phyloP scores from a whole-genome alignment of 2,113 vertebrate genomes.

The Rhynchomys soricoides region DNA sequence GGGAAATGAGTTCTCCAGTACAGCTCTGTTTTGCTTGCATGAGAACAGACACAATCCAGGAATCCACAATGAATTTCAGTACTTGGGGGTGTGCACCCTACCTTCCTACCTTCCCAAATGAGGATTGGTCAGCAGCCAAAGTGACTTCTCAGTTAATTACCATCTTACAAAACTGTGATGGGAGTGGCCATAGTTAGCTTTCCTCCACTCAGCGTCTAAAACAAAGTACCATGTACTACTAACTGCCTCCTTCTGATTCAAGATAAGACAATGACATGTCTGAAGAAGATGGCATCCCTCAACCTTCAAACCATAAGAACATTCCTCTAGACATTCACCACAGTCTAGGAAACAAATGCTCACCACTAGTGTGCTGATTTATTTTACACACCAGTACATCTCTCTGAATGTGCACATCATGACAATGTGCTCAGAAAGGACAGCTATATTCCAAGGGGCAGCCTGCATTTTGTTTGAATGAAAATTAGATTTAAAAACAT shows the following conservation, averaged over 20 bases:
- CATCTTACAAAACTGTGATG: not conserved
- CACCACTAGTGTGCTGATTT: not conserved
- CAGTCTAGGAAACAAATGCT: not conserved
- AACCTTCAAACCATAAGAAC: not conserved
- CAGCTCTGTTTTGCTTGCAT: not conserved
- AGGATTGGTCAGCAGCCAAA: not conserved
- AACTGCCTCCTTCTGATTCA: not conserved
- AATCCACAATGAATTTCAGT: not conserved
- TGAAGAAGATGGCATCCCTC: not conserved
- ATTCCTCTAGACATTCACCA: not conserved
- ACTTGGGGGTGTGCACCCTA: not conserved
- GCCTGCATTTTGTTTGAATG: not conserved
- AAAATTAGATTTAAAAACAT: not conserved
- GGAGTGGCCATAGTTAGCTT: not conserved
- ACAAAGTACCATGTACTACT: not conserved
- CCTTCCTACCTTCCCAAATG: not conserved
- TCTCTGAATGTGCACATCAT: not conserved
- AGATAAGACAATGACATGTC: not conserved
- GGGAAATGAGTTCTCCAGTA: not conserved
- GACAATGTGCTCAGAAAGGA: not conserved
- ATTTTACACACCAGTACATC: not conserved
- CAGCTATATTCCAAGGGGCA: not conserved
- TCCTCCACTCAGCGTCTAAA: not conserved
- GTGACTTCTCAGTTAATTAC: not conserved
- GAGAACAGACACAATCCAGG: not conserved